These are phyloP conservation scores for Tenthredo livida DNA, from an alignment of 2,888 invertebrate genomes.

Conservation along the genomic window DNA sequence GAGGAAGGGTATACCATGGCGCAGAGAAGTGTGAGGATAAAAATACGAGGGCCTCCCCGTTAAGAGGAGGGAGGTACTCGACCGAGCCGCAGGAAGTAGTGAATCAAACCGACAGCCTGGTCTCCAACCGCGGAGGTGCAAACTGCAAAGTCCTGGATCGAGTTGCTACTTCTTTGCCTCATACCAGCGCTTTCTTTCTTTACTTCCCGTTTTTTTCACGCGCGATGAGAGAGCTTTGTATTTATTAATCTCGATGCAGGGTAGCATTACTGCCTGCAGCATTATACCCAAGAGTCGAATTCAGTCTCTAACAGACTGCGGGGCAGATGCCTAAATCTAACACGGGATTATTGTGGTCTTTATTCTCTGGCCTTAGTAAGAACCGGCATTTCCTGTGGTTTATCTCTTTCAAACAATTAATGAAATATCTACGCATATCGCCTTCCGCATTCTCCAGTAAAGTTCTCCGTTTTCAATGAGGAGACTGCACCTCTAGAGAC, in stretches of 20 bases:
- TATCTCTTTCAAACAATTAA: conserved; percentile 35
- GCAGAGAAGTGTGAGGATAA: conserved; percentile 62
- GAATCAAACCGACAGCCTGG: conserved; percentile 73
- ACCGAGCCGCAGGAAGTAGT: conserved; percentile 73
- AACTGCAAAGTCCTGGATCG: conserved; percentile 46
- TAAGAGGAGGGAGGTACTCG: conserved; percentile 56
- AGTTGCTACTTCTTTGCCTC: conserved; percentile 6
- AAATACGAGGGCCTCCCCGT: conserved; percentile 45
- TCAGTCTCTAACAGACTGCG: neutral
- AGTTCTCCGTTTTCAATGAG: neutral
- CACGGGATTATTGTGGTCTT: neutral
- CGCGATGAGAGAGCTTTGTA: conserved; percentile 32
- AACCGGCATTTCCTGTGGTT: conserved; percentile 38
- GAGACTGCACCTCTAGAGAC: neutral
- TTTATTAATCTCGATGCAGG: conserved; percentile 16
- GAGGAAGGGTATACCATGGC: conserved; percentile 31
- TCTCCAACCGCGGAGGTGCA: conserved; percentile 49
- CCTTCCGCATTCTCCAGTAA: conserved; percentile 30
- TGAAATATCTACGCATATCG: conserved; percentile 41
- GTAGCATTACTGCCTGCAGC: neutral
- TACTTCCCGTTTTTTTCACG: neutral
- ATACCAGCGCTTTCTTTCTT: neutral
- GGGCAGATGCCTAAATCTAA: neutral
- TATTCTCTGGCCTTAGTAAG: neutral
- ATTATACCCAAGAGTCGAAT: neutral